Conservation (phyloP, 2,797 vertebrate genomes). For the Mastacembelus armatus region DNA sequence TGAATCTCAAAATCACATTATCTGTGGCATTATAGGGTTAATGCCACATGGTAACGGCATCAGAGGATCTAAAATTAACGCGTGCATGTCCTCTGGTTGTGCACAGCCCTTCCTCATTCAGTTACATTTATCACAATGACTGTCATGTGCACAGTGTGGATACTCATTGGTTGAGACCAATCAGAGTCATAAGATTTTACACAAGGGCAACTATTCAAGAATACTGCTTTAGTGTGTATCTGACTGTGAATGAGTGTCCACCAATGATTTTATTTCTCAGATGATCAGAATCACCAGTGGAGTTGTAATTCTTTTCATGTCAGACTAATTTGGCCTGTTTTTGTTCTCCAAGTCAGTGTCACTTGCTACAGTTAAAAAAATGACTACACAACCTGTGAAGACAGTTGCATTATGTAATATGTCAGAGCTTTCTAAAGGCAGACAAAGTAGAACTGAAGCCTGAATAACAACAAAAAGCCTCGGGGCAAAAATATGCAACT, state of each 20-base stretch:
- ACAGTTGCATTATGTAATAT: no score
- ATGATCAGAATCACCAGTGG: no score
- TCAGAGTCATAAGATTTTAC: conserved; percentile 64
- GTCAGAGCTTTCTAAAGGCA: no score
- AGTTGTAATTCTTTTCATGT: no score
- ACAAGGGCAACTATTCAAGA: conserved; percentile 25
- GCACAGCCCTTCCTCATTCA: conserved; percentile 24
- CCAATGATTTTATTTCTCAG: no score
- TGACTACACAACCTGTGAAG: no score
- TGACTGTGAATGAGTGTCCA: conserved; percentile 4
- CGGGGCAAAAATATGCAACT: no score
- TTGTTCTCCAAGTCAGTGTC: no score
- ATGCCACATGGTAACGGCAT: conserved; percentile 43
- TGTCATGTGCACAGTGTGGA: conserved; percentile 69
- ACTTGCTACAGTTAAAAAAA: no score
- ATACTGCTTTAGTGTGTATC: background rate
- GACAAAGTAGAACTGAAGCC: no score
- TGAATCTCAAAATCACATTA: background rate
- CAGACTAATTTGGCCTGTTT: no score
- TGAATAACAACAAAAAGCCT: no score
- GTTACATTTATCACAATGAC: conserved; percentile 52
- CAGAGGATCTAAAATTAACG: conserved; percentile 24
- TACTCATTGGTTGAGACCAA: conserved; percentile 63
- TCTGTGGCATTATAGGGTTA: background rate
- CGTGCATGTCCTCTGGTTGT: conserved; percentile 31